These are phyloP conservation scores for Lasius platythorax DNA, from an alignment of 2,888 invertebrate species.

Conservation along the genomic window DNA sequence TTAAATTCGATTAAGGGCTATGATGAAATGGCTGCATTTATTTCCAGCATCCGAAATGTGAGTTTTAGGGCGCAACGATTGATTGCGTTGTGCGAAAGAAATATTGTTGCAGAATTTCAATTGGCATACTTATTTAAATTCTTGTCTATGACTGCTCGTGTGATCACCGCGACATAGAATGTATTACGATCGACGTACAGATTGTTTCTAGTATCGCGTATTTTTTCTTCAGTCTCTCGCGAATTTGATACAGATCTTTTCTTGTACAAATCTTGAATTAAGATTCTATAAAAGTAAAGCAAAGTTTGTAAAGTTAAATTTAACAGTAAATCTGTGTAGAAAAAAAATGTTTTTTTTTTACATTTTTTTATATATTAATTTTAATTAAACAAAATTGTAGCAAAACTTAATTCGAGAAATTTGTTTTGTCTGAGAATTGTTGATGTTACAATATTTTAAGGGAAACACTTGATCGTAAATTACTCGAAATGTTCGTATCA, in stretches of 20 bases:
- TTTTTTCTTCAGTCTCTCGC: neutral
- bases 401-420: neutral
- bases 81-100: neutral
- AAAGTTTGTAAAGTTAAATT: neutral
- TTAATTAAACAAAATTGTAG: neutral
- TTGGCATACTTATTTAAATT: neutral
- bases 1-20: neutral
- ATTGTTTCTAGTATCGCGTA: neutral
- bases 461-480: neutral
- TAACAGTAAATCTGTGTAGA: neutral
- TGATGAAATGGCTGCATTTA: constrained; percentile 6
- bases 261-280: neutral
- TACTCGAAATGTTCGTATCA: neutral
- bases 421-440: neutral
- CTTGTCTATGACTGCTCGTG: neutral
- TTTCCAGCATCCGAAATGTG: constrained; percentile 17
- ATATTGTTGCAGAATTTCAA: constrained; percentile 20
- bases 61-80: neutral
- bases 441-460: neutral
- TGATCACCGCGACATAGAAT: constrained; percentile 11
- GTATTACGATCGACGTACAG: neutral
- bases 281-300: neutral
- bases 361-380: neutral
- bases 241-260: neutral
- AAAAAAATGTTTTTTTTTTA: neutral